A percentile compares a stretch with the other conserved stretches of the same genome.
These are phyloP conservation scores for Yponomeuta sedellus DNA, from an alignment of 2,888 invertebrate genomes.

Conservation along the genomic window DNA sequence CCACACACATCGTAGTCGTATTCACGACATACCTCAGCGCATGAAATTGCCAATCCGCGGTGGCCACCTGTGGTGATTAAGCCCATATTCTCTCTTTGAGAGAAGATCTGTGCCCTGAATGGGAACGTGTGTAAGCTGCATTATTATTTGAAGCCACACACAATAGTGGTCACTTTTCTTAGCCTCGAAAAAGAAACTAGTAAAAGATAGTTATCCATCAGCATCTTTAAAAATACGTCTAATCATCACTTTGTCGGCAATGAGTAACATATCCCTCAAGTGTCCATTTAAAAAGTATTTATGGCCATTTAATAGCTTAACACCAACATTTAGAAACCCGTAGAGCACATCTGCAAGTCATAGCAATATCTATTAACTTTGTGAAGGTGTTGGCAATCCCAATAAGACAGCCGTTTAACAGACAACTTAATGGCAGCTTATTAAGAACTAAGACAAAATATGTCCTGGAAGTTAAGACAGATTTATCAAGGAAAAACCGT, in stretches of 20 bases:
- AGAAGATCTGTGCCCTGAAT: no score
- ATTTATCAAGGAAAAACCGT: no score
- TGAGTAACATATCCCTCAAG: not conserved
- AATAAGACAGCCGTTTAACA: slow-evolving; percentile 6
- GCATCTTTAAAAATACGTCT: not conserved
- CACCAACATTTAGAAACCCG: not conserved
- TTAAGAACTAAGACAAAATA: not conserved
- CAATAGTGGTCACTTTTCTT: no score
- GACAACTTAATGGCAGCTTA: slow-evolving; percentile 1
- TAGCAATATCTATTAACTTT: slow-evolving; percentile 2
- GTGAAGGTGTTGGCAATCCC: not conserved
- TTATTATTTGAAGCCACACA: no score
- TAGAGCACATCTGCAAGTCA: slow-evolving; percentile 4
- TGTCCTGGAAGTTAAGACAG: not conserved
- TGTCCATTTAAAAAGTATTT: not conserved
- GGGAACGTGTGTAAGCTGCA: no score
- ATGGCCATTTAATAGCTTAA: not conserved
- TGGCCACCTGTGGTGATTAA: no score
- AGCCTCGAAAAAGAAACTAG: no score
- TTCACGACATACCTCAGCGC: no score
- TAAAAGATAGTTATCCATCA: not conserved
- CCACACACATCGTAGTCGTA: no score
- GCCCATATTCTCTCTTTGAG: no score
- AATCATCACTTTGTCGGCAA: not conserved
- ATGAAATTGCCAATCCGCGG: no score